Percentiles rank a stretch among this genome's conserved stretches.
These are phyloP conservation scores for Cynocephalus volans DNA, from an alignment of 2,113 vertebrate species.

Conservation along the genomic window DNA sequence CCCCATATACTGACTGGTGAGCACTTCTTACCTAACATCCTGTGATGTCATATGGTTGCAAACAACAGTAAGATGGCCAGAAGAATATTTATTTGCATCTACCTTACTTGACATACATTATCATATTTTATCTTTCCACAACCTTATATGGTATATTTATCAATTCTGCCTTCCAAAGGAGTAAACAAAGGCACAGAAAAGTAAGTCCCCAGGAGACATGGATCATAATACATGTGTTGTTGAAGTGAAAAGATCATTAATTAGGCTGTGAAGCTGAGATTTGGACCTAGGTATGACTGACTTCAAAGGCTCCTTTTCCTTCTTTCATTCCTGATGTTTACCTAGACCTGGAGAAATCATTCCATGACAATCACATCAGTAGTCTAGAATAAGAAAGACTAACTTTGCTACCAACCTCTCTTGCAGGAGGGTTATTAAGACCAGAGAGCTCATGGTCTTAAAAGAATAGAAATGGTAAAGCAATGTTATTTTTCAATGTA, in stretches of 20 bases:
- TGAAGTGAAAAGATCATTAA: neutral
- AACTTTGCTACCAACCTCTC: conserved; percentile 45
- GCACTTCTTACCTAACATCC: neutral
- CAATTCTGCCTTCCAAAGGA: neutral
- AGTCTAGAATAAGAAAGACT: conserved; percentile 51
- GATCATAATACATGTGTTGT: neutral
- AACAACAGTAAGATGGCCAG: neutral
- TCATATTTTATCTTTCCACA: neutral
- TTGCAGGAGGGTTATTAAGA: neutral
- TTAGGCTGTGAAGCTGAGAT: neutral
- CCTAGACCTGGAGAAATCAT: conserved; percentile 1
- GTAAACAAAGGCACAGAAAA: conserved; percentile 42
- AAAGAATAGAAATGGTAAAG: conserved; percentile 24
- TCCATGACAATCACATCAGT: conserved; percentile 19
- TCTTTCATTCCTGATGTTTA: neutral
- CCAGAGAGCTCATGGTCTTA: conserved; percentile 30
- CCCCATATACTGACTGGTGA: neutral
- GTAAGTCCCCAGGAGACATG: neutral
- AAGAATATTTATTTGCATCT: neutral
- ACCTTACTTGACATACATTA: neutral
- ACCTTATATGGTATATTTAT: neutral
- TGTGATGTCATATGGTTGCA: neutral
- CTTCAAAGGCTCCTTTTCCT: neutral
- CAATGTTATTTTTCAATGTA: neutral
- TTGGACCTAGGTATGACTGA: neutral